phyloP scores from a whole-genome alignment of 2,888 invertebrate genomes.

The Epirrhoe alternata region DNA sequence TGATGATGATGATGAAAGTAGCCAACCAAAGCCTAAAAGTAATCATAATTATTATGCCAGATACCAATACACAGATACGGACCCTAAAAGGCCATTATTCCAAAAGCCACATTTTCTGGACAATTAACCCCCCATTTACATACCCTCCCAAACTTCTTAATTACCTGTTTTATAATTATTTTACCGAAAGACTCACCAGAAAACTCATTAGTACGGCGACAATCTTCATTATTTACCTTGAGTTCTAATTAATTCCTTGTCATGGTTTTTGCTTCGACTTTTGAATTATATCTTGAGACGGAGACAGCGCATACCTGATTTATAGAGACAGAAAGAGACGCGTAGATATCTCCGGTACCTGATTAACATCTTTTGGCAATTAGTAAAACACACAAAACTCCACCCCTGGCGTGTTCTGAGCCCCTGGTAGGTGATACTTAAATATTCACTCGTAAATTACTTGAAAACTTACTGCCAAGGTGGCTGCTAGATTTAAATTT shows the following conservation, averaged over 20 bases:
- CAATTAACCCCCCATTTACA: slow-evolving; percentile 68
- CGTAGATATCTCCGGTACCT: slow-evolving; percentile 70
- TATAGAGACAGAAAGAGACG: slow-evolving; percentile 53
- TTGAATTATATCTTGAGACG: slow-evolving; percentile 77
- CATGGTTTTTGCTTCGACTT: slow-evolving; percentile 84
- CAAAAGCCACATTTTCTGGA: slow-evolving; percentile 54
- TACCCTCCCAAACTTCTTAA: slow-evolving; percentile 72
- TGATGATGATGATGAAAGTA: no score
- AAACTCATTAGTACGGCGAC: slow-evolving; percentile 83
- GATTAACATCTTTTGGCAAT: slow-evolving; percentile 87
- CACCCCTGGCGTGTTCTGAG: slow-evolving; percentile 83
- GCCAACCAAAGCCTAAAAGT: not conserved
- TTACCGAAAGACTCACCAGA: slow-evolving; percentile 62
- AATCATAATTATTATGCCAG: not conserved
- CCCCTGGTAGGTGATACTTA: slow-evolving; percentile 84
- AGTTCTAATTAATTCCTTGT: slow-evolving; percentile 85
- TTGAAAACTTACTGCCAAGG: slow-evolving; percentile 82
- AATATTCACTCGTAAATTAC: slow-evolving; percentile 83
- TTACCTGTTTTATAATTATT: slow-evolving; percentile 80
- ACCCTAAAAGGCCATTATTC: slow-evolving; percentile 32
- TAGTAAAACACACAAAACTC: slow-evolving; percentile 88
- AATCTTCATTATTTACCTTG: slow-evolving; percentile 85
- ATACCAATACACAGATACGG: not conserved
- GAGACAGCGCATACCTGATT: slow-evolving; percentile 52
- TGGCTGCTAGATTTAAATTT: slow-evolving; percentile 78